Base-by-base conservation (phyloP, 2,113 vertebrate species). In the Colinus virginianus region DNA sequence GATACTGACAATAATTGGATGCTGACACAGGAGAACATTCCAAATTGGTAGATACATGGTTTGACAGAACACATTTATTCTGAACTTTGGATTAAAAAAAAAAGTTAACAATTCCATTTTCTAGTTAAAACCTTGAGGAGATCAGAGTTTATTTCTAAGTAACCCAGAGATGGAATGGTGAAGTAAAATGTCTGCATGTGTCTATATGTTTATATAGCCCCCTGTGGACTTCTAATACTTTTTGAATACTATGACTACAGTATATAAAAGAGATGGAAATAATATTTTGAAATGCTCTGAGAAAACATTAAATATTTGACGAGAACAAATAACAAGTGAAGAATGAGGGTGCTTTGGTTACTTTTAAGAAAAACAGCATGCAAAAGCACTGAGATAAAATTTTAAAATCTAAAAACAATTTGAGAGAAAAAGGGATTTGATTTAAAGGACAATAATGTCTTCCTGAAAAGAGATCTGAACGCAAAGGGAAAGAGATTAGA, bases 381-480 rank as follows among this genome's bases (percentile, higher is more conserved):
- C 2, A 22, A 81, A 72, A 70, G 3, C 30, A 71, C 13, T n/a
- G 11, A 80, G 76, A 78, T 5, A 1, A 64, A 85, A 1, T 12
- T 64, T 68, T 1, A 32, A 18, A 45, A 63, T 68, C 19, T 53
- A 34, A 43, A 85, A 69, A 7, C 36, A 30, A 5, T 6, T 13
- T 9, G 4, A 80, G 4, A 7, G 6, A 30, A 19, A 88, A 11
- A 51, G 2, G 19, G 2, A 20, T 0, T 13, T 42, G 70, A 28
- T 18, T 9, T 68, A 13, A 89, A 93, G 75, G 3, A 19, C 11
- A 40, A 8, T 9, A n/a, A 3, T 20, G 2, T 43, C 48, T 58
- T 45, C 26, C 42, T 62, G 34, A 74, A 74, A 83, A 74, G 15
- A 74, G 10, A 38, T n/a, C 18, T 56, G 19, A 17, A 43, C 5